Conservation (phyloP, 2,113 vertebrate genomes). For the Pteruthius melanotis region DNA sequence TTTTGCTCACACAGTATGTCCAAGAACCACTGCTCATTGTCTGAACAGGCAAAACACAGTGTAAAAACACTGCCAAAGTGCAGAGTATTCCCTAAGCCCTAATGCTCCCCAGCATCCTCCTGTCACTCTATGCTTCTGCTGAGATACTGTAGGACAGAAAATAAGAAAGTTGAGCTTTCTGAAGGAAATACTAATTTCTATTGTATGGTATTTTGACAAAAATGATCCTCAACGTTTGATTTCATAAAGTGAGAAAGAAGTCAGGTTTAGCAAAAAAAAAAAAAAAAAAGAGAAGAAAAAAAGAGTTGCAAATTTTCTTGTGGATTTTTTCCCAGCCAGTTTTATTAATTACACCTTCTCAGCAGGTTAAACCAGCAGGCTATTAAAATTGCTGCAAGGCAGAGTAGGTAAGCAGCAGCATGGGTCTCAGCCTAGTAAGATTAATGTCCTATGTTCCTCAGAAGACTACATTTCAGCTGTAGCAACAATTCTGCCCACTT, state of each 20-base stretch:
- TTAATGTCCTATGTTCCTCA: slow-evolving; percentile 29
- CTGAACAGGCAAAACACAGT: neutral
- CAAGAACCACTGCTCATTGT: neutral
- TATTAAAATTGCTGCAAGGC: slow-evolving; percentile 46
- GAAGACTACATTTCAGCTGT: slow-evolving; percentile 25
- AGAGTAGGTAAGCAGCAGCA: slow-evolving; percentile 45
- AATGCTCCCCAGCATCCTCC: neutral
- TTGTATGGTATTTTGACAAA: neutral
- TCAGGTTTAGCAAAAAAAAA: fast-evolving
- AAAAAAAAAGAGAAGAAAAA: no score
- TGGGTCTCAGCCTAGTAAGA: slow-evolving; percentile 25
- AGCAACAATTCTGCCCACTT: neutral
- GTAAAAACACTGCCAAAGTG: neutral
- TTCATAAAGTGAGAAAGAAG: neutral
- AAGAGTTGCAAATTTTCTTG: neutral
- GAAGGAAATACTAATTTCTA: neutral
- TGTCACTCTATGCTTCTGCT: neutral
- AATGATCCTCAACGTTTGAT: neutral
- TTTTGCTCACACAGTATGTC: neutral
- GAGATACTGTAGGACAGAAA: neutral
- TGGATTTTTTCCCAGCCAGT: neutral
- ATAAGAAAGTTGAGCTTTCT: neutral
- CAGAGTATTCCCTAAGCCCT: neutral
- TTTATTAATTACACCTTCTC: slow-evolving; percentile 66
- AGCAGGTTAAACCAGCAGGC: slow-evolving; percentile 49